Conservation (phyloP, 2,888 invertebrate species). For the Glaucopsyche alexis region DNA sequence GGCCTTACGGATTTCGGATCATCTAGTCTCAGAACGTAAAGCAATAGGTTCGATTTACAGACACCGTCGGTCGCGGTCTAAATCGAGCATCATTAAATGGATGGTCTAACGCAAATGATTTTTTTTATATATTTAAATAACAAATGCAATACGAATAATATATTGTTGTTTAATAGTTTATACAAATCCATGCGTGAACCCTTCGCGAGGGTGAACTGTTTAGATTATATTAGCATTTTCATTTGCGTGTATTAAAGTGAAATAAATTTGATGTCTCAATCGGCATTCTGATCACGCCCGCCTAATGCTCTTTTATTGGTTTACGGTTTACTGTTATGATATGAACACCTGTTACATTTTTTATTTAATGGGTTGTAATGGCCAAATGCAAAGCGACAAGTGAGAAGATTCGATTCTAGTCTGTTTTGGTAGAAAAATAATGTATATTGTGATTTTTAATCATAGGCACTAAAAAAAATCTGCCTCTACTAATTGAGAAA, state of each 20-base stretch:
- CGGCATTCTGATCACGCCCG: constrained; percentile 44
- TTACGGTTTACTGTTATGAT: constrained; percentile 41
- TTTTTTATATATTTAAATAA: background rate
- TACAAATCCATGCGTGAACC: constrained; percentile 26
- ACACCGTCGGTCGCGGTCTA: too few species aligned
- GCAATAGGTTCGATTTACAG: too few species aligned
- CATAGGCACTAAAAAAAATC: too few species aligned
- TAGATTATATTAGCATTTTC: constrained; percentile 59
- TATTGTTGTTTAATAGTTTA: constrained; percentile 29
- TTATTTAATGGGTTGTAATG: constrained; percentile 10
- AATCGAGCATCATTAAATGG: too few species aligned
- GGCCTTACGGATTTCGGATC: too few species aligned
- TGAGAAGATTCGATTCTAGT: background rate
- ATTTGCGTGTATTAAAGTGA: constrained; percentile 67
- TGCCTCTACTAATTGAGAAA: too few species aligned
- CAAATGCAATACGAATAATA: background rate
- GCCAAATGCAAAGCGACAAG: background rate
- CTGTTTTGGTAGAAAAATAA: background rate
- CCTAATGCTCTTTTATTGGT: constrained; percentile 39
- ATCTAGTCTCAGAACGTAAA: too few species aligned
- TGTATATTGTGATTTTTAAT: too few species aligned
- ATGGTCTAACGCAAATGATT: too few species aligned
- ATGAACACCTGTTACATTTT: constrained; percentile 43
- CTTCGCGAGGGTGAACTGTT: constrained; percentile 45
- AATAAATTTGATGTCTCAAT: constrained; percentile 65